Evolutionary conservation across 2,797 vertebrate genomes (phyloP).

Genomic region (Avahi laniger): DNA sequence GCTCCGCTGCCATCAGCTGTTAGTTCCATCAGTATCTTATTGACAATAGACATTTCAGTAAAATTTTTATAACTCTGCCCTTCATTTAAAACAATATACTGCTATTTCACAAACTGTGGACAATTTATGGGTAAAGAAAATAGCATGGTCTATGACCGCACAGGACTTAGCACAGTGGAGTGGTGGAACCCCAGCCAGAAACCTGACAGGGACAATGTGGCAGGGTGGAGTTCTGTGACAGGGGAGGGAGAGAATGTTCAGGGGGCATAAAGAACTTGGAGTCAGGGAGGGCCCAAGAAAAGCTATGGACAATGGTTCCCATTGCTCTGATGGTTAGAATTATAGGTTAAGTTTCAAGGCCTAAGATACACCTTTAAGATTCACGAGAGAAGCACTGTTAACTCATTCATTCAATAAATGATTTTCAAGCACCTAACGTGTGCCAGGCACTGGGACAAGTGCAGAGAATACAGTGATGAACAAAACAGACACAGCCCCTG

Average conservation of each 20-base stretch:
- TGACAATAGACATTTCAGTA: background rate
- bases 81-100: background rate
- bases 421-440: background rate
- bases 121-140: background rate
- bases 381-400: background rate
- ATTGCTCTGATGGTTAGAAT: background rate
- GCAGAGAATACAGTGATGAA: background rate
- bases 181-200: background rate
- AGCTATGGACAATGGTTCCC: background rate
- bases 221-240: background rate
- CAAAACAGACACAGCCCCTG: background rate
- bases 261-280: background rate
- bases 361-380: background rate
- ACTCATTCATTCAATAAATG: background rate
- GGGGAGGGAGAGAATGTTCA: background rate
- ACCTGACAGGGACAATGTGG: background rate
- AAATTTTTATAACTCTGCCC: background rate
- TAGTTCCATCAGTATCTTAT: background rate
- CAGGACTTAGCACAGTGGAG: background rate
- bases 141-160: background rate
- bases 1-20: background rate
- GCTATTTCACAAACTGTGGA: background rate
- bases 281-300: background rate
- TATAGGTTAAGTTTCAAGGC: background rate
- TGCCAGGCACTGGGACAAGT: background rate